phyloP scores from a whole-genome alignment of 2,797 vertebrate genomes.

The Peromyscus eremicus region DNA sequence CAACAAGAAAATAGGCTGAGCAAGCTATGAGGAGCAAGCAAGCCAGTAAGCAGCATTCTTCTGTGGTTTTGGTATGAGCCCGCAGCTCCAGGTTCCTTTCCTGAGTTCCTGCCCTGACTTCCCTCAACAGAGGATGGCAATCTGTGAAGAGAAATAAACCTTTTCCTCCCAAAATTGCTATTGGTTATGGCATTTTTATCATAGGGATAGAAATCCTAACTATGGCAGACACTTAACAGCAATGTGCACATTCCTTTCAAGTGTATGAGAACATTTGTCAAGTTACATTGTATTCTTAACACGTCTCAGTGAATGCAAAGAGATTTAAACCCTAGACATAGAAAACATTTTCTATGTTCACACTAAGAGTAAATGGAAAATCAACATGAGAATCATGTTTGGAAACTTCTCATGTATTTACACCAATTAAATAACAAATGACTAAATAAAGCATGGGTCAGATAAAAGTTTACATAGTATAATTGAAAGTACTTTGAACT shows the following conservation, averaged over 20 bases:
- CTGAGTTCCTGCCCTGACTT: background rate
- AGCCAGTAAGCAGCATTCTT: background rate
- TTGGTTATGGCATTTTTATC: background rate
- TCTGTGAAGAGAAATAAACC: background rate
- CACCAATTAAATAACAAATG: background rate
- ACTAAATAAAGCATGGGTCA: background rate
- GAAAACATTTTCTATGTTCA: background rate
- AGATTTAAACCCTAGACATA: background rate
- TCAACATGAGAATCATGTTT: background rate
- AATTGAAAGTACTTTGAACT: conserved; percentile 8
- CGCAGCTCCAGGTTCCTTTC: background rate
- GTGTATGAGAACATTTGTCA: background rate
- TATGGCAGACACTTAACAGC: background rate
- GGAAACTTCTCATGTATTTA: background rate
- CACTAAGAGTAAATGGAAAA: background rate
- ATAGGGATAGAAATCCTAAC: background rate
- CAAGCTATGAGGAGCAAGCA: background rate
- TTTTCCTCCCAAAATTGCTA: background rate
- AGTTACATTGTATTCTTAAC: background rate
- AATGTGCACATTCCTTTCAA: background rate
- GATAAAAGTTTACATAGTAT: background rate
- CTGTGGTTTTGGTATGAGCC: background rate
- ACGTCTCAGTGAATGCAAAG: background rate
- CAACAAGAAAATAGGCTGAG: background rate
- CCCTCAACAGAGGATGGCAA: too few relatives aligned